Percentiles rank a stretch among this genome's conserved stretches.
Conservation (phyloP, 2,797 vertebrate species). For the Vipera latastei region DNA sequence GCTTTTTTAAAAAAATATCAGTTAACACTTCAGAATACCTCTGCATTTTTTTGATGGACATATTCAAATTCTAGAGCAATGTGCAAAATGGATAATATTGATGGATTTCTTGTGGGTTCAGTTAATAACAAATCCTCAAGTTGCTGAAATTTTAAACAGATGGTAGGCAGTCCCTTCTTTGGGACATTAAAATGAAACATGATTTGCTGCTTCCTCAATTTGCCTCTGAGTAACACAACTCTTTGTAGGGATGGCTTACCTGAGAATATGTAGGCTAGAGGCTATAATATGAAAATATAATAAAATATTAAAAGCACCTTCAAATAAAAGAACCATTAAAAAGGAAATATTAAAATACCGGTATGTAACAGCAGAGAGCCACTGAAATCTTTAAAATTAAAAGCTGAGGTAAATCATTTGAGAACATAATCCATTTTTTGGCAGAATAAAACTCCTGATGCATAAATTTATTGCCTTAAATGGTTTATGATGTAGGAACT, state of each 20-base stretch:
- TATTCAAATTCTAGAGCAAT: neutral
- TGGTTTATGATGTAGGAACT: neutral
- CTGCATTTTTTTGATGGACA: neutral
- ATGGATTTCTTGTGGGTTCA: neutral
- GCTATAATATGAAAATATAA: neutral
- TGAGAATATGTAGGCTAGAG: neutral
- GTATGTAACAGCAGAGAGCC: neutral
- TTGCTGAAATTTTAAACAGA: neutral
- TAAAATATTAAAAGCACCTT: neutral
- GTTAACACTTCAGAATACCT: neutral
- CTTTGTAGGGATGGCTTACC: neutral
- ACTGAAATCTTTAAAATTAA: neutral
- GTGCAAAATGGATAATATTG: too few species aligned
- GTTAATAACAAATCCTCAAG: neutral
- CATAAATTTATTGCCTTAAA: neutral
- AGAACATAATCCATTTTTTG: neutral
- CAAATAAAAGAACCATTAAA: neutral
- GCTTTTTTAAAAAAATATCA: neutral
- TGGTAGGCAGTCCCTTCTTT: neutral
- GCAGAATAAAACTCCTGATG: neutral
- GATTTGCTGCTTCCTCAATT: neutral
- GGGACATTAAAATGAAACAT: neutral
- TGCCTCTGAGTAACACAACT: neutral
- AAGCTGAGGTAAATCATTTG: neutral
- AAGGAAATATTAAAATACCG: neutral